Evolutionary conservation across 2,888 invertebrate genomes (phyloP), one percentile per base, ranked within the genome.

Genomic region (Papilio protenor): DNA sequence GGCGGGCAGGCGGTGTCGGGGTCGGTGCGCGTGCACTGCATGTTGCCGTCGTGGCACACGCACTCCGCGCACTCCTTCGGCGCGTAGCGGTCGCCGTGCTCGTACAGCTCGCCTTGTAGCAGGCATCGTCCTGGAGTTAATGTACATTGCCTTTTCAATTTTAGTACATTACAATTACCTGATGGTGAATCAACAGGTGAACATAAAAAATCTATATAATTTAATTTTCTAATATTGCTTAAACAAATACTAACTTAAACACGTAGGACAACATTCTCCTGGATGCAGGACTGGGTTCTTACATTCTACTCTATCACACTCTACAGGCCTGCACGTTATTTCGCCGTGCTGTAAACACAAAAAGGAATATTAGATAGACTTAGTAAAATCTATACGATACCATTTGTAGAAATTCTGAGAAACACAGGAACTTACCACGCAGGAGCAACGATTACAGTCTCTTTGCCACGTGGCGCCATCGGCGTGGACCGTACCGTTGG

Each of bases 401-500:
- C 55, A n/a, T 55, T 55, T 55, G 18, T 8, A 55, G 10, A 1
- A n/a, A n/a, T 55, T 55, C n/a, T 55, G 23, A 69, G 45, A 47
- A 61, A 76, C 10, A 18, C 40, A 14, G 2, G 27, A 84, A 91
- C 95, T 95, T 91, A 97, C 97, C 95, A 97, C 96, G 95, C 98
- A 98, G 90, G 97, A 96, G 96, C 98, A 98, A 87, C 96, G 96
- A 89, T 98, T 97, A 95, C 98, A 98, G 91, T 96, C 97, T 88
- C 96, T 95, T 91, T 97, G 96, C 98, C 98, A 98, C 79, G 96
- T 96, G 82, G 97, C 97, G 77, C 98, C 98, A 90, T 98, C 98
- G 78, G 97, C 96, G 89, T 97, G 96, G 80, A 97, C 96, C 77
- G 97, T 97, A 82, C 97, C 97, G 92, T 98, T 98, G 84, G 96